Conservation (phyloP, 2,113 vertebrate species). For the Genyomyrus donnyi region DNA sequence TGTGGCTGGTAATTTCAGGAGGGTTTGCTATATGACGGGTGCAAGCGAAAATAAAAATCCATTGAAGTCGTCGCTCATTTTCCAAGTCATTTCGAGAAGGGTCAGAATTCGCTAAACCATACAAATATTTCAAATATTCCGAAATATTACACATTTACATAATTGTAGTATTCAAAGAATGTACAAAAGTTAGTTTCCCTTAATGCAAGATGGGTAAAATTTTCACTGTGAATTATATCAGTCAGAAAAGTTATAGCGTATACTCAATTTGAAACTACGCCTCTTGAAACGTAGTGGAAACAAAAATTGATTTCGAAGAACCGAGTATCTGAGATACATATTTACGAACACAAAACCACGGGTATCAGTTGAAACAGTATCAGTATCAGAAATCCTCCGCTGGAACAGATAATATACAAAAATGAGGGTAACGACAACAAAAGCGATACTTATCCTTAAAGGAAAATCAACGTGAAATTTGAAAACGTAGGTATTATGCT, state of each 20-base stretch:
- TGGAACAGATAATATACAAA: not conserved
- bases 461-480: not conserved
- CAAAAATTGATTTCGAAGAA: not conserved
- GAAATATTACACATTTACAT: not conserved
- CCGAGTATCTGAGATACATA: not conserved
- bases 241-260: not conserved
- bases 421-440: not conserved
- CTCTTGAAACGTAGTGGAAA: not conserved
- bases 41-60: not conserved
- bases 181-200: not conserved
- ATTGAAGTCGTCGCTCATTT: not conserved
- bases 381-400: not conserved
- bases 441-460: not conserved
- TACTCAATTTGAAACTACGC: not conserved
- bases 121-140: not conserved
- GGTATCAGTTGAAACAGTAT: not conserved
- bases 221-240: not conserved
- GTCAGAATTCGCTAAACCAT: not conserved
- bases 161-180: not conserved
- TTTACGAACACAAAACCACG: not conserved
- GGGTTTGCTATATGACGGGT: not conserved
- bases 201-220: not conserved
- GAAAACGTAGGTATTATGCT: not conserved
- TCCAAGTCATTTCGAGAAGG: not conserved
- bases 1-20: not conserved